These are phyloP conservation scores for Magallana ariakensis DNA, from an alignment of 1,140 invertebrate species.

Conservation along the genomic window DNA sequence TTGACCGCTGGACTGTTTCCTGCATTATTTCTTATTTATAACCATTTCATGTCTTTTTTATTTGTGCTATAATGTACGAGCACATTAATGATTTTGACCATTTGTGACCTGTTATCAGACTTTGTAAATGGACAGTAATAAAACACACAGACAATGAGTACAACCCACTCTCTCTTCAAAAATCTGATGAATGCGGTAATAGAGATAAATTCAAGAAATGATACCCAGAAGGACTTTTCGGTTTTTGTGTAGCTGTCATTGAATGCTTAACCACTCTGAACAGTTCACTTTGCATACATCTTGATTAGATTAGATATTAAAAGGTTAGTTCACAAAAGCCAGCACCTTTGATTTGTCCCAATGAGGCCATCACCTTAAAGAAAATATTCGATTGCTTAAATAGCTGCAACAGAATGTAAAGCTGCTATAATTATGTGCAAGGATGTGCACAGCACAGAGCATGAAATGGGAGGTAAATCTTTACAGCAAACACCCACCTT, in stretches of 20 bases:
- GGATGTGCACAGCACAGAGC: background rate
- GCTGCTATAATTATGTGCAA: background rate
- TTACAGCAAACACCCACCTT: constrained; percentile 13
- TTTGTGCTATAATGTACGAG: background rate
- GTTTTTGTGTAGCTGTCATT: background rate
- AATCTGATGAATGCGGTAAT: background rate
- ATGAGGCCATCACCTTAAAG: background rate
- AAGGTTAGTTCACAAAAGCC: background rate
- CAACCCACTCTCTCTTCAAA: background rate
- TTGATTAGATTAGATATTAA: constrained; percentile 13
- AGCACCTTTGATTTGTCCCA: background rate
- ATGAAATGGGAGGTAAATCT: background rate
- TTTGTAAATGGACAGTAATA: background rate
- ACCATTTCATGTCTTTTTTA: background rate
- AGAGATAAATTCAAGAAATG: background rate
- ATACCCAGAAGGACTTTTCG: background rate
- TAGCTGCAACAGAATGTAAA: background rate
- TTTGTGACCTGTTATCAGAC: background rate
- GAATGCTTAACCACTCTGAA: background rate
- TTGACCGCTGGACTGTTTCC: no score
- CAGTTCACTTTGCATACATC: constrained; percentile 18
- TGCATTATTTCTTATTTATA: background rate
- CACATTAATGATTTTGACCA: background rate
- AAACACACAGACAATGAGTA: background rate
- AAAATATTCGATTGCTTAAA: background rate